These are phyloP conservation scores for Yponomeuta sedellus DNA, from an alignment of 2,888 invertebrate species.

Conservation along the genomic window DNA sequence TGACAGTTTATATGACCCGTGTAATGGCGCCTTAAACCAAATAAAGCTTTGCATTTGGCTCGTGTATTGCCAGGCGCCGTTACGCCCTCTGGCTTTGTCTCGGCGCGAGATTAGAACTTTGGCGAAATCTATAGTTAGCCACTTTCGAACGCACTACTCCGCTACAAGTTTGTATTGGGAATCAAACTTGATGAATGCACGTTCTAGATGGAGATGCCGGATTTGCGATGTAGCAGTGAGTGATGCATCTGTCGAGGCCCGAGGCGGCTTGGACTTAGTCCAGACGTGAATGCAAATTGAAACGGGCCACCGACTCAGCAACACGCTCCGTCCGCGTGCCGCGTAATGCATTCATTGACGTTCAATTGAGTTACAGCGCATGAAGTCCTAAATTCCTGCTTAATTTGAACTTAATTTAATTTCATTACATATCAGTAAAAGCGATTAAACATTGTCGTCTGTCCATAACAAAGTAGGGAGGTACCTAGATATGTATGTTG, in stretches of 20 bases:
- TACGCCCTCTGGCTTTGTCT: slow-evolving; percentile 57
- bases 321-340: slow-evolving; percentile 29
- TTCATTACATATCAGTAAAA: neutral
- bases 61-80: slow-evolving; percentile 42
- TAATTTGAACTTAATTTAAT: neutral
- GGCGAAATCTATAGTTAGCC: neutral
- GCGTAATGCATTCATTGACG: slow-evolving; percentile 31
- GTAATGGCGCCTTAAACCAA: slow-evolving; percentile 73
- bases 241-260: slow-evolving; percentile 54
- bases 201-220: neutral
- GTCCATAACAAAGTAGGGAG: too few species aligned
- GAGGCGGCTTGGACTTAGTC: slow-evolving; percentile 49
- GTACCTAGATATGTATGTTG: too few species aligned
- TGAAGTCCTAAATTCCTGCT: neutral
- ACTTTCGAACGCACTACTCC: slow-evolving; percentile 2
- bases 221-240: slow-evolving; percentile 27
- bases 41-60: slow-evolving; percentile 71
- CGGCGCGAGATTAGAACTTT: slow-evolving; percentile 53
- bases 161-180: neutral
- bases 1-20: slow-evolving; percentile 75
- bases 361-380: neutral
- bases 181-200: slow-evolving; percentile 4
- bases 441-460: too few species aligned
- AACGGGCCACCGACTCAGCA: slow-evolving; percentile 42
- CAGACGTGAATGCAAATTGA: slow-evolving; percentile 59